Evolutionary conservation across 2,797 vertebrate genomes (phyloP), one percentile per base, ranked within the genome.

Genomic region (Holocentrus rufus): DNA sequence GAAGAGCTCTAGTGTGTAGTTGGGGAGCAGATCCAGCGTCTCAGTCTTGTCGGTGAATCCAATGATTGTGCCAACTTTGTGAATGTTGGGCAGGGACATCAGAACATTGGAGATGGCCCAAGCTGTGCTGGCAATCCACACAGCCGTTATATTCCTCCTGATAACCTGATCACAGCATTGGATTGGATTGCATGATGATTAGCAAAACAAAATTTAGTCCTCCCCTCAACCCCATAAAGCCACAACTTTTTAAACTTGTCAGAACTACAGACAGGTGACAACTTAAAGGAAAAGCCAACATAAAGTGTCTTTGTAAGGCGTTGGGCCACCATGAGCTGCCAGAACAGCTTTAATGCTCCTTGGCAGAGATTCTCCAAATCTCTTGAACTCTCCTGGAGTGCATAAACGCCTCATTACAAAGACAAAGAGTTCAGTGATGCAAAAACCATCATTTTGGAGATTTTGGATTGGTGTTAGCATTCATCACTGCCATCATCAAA

Each of bases 61-160:
- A 0, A 99, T 88, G 59, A 98, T 83, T 0, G 95, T 96, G 22
- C 97, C 97, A 0, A 97, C 47, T 9, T 25, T 88, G 25, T 87
- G 50, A 36, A 98, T 93, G 42, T 89, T 69, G 0, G 92, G 91
- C 17, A 94, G 79, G 6, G 63, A 74, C 72, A 72, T 31, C 0
- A 95, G 0, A 17, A 0, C 22, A 1, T 90, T 71, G 0, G 90
- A 74, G 27, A 94, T 64, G 15, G 92, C 47, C 97, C 97, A 98
- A n/a, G 92, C 88, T 39, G 95, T 93, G 0, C 93, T 96, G 72
- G 85, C 95, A 1, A 98, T 83, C 98, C 98, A 98, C 14, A 98
- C 96, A 23, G 88, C 94, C 36, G 90, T 92, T 67, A 94, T 58
- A 23, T 93, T 93, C 13, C 58, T 83, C 62, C 36, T 82, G 77